Conservation (phyloP, 1,140 invertebrate species). For the Drosophila melanica region DNA sequence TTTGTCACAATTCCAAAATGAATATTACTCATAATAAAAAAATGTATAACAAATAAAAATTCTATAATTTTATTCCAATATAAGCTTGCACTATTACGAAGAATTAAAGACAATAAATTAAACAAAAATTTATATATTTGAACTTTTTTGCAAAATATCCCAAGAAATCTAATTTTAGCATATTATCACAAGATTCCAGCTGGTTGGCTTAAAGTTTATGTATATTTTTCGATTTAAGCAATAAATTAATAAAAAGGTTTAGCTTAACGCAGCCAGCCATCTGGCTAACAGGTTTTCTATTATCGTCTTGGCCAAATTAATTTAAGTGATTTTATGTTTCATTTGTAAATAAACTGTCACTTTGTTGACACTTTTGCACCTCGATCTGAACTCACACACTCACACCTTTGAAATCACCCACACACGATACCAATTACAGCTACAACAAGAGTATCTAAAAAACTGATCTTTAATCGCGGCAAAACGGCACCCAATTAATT, state of each 20-base stretch:
- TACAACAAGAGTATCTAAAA: neutral
- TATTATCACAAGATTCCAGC: neutral
- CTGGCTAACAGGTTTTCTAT: conserved; percentile 33
- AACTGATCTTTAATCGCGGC: conserved; percentile 15
- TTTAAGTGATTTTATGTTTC: conserved; percentile 17
- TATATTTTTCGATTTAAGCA: conserved; percentile 21
- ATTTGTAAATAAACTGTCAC: conserved; percentile 12
- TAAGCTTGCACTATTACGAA: no score
- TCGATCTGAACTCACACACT: conserved; percentile 9
- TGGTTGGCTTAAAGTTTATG: neutral
- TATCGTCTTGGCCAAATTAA: conserved; percentile 30
- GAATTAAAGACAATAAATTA: neutral
- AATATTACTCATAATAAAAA: no score
- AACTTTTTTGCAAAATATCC: neutral
- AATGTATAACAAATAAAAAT: no score
- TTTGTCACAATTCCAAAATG: no score
- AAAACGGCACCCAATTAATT: conserved; percentile 35
- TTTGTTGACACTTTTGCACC: conserved; percentile 10
- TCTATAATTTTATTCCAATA: no score
- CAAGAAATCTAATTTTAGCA: neutral
- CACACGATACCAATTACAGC: neutral
- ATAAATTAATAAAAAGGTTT: conserved; percentile 20
- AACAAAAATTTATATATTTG: neutral
- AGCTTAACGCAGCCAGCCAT: neutral
- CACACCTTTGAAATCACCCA: conserved; percentile 33